A percentile compares a stretch with the other conserved stretches of the same genome.
These are phyloP conservation scores for Zaprionus taronus DNA, from an alignment of 1,140 invertebrate genomes.

Conservation along the genomic window DNA sequence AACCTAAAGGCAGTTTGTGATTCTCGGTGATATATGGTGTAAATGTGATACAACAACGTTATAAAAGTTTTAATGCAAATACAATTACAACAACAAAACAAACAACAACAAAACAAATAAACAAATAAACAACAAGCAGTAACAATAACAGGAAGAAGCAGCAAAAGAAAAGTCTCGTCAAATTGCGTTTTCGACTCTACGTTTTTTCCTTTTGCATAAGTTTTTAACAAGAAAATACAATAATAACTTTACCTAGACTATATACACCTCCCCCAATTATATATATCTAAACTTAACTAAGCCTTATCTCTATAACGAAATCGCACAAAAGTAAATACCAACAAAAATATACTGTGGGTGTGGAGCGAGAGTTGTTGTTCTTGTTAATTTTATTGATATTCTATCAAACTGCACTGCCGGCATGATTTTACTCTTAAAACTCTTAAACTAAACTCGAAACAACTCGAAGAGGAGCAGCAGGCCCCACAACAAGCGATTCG, in stretches of 20 bases:
- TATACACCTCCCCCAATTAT: conserved; percentile 43
- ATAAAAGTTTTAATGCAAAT: conserved; percentile 74
- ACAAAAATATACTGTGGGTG: conserved; percentile 32
- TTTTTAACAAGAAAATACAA: conserved; percentile 51
- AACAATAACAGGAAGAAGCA: conserved; percentile 38
- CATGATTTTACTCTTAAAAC: conserved; percentile 70
- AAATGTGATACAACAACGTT: conserved; percentile 80
- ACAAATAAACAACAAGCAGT: conserved; percentile 1
- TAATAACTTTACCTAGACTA: conserved; percentile 53
- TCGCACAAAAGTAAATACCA: conserved; percentile 65
- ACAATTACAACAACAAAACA: conserved; percentile 58
- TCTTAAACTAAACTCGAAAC: conserved; percentile 28
- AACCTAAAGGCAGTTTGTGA: conserved; percentile 64
- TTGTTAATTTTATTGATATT: conserved; percentile 45
- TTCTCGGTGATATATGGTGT: conserved; percentile 83
- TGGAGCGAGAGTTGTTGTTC: conserved; percentile 29
- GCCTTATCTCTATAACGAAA: conserved; percentile 72
- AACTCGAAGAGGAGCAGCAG: conserved; percentile 3
- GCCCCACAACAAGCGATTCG: conserved; percentile 47
- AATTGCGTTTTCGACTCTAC: conserved; percentile 66
- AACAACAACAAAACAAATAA: conserved; percentile 33
- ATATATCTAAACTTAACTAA: conserved; percentile 64
- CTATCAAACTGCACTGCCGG: conserved; percentile 79
- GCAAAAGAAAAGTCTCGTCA: conserved; percentile 13
- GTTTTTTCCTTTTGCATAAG: conserved; percentile 58